Base-by-base conservation (phyloP, 2,888 invertebrate species). In the Perizoma flavofasciatum region DNA sequence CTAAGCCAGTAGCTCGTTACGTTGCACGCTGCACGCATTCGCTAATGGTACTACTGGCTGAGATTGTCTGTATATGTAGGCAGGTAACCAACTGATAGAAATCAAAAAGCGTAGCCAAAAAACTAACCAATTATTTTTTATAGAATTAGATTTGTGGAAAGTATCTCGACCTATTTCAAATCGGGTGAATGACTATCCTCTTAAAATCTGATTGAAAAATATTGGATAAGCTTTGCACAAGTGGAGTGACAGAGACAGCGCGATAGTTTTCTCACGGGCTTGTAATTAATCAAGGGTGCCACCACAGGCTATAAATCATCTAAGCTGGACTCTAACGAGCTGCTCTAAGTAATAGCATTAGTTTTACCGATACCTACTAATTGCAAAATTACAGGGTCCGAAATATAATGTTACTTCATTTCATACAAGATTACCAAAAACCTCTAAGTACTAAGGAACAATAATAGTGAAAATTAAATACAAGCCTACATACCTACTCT, bases 191-290 rank as follows among this genome's bases (percentile, higher is more conserved):
- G 22, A 22, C 22, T 22, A 22, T 22, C 22, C 22, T 63, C 37
- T 1, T 62, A 65, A 63, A 66, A 69, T 68, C 75, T 80, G 71
- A 80, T 80, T 77, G 78, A 81, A 82, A 73, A 71, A 59, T 68
- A 66, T 75, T 74, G 76, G 72, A 81, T 80, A 78, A 78, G 74
- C 77, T 72, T 61, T 61, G 70, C 73, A 80, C 78, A 82, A 85
- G 81, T 77, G 81, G 79, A 82, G 75, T 76, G 79, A 78, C 75
- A 75, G 80, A 71, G 77, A 77, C 77, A 77, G 74, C 70, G 74
- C 76, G 81, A 84, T 86, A 88, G 86, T 86, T 86, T 88, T 86
- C 85, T 85, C 83, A 81, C 79, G 75, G 75, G 63, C 59, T 64
- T 47, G 83, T 81, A 83, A 89, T 89, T 87, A 86, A 88, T 88